Evolutionary conservation across 1,140 invertebrate genomes (phyloP).

Genomic region (Ladona fulva): DNA sequence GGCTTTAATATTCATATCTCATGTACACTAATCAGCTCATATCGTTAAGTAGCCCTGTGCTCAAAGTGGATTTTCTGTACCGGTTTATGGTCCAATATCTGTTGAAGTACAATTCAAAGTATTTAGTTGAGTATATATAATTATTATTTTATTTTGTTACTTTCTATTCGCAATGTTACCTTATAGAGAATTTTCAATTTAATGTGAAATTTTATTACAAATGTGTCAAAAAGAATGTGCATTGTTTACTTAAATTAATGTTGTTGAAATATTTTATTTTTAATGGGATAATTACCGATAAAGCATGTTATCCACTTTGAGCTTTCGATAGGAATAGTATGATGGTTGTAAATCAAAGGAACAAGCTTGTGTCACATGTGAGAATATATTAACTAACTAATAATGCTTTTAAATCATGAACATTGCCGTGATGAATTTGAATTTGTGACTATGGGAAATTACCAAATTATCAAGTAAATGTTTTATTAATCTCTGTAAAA

Average conservation of each 20-base stretch:
- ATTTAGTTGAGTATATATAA: no score
- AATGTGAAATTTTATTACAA: neutral
- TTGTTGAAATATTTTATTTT: neutral
- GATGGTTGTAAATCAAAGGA: neutral
- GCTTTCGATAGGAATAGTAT: neutral
- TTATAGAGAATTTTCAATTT: neutral
- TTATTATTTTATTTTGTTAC: neutral
- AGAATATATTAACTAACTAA: neutral
- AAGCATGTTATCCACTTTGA: neutral
- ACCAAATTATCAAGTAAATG: neutral
- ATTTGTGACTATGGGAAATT: neutral
- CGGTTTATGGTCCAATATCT: neutral
- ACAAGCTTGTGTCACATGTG: neutral
- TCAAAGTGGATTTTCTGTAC: neutral
- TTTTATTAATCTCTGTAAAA: slow-evolving; percentile 10
- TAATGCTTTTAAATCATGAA: neutral
- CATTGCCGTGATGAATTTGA: neutral
- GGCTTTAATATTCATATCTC: neutral
- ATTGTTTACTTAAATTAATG: neutral
- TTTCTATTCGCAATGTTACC: neutral
- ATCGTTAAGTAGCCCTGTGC: neutral
- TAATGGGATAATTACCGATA: neutral
- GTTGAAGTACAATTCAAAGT: no score
- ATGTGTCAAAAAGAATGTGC: neutral
- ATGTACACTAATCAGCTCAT: neutral